These are phyloP conservation scores for Danio choprae DNA, from an alignment of 2,797 vertebrate genomes.

Conservation along the genomic window DNA sequence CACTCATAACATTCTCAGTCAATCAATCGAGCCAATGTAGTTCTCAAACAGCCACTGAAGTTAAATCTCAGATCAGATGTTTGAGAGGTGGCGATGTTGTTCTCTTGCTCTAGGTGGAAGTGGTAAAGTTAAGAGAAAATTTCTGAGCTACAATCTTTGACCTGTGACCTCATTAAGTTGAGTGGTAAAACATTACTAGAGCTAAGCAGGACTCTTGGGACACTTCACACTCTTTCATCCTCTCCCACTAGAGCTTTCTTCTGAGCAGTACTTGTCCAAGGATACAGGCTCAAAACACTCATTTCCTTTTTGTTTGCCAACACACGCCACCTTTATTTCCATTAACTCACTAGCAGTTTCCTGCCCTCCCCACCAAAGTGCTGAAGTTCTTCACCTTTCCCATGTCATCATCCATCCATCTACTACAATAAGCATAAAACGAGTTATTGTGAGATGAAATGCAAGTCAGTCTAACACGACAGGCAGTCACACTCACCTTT, in stretches of 20 bases:
- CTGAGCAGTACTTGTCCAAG: background rate
- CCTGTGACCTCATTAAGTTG: slow-evolving; percentile 64
- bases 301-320: slow-evolving; percentile 35
- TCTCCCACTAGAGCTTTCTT: slow-evolving; percentile 19
- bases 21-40: slow-evolving; percentile 23
- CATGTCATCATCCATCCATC: background rate
- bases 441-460: no score
- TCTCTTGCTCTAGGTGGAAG: slow-evolving; percentile 21
- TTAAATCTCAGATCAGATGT: slow-evolving; percentile 45
- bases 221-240: slow-evolving; percentile 31
- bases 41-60: slow-evolving; percentile 35
- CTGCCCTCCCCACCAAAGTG: background rate
- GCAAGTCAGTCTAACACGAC: no score
- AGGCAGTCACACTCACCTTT: no score
- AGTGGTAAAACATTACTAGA: slow-evolving; percentile 69
- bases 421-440: no score
- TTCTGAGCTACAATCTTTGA: slow-evolving; percentile 70
- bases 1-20: background rate
- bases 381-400: slow-evolving; percentile 11
- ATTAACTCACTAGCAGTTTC: slow-evolving; percentile 18
- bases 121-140: slow-evolving; percentile 49
- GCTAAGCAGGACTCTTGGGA: slow-evolving; percentile 60
- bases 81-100: slow-evolving; percentile 37
- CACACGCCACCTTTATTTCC: background rate
- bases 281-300: slow-evolving; percentile 11